These are phyloP conservation scores for Trichechus manatus DNA, from an alignment of 2,113 vertebrate genomes.

Conservation along the genomic window DNA sequence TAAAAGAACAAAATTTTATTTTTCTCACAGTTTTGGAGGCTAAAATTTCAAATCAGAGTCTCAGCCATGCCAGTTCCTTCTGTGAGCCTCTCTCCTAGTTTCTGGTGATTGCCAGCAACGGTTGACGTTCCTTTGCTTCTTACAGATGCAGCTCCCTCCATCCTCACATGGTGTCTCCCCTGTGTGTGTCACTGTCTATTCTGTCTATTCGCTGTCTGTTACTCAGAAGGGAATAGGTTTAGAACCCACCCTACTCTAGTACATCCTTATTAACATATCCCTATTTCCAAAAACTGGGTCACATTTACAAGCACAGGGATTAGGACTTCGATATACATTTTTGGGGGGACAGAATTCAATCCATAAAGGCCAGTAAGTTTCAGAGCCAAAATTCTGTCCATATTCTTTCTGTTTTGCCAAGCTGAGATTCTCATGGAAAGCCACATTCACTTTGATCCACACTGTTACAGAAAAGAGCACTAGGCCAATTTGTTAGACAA, in stretches of 20 bases:
- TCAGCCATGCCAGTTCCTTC: not conserved
- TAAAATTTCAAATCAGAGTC: not conserved
- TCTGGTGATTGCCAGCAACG: too few species aligned
- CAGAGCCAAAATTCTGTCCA: not conserved
- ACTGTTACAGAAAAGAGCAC: not conserved
- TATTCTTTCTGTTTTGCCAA: not conserved
- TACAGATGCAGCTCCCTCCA: not conserved
- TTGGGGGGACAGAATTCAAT: not conserved
- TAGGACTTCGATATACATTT: not conserved
- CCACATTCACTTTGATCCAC: not conserved
- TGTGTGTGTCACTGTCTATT: not conserved
- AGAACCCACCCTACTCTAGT: not conserved
- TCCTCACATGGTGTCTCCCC: not conserved
- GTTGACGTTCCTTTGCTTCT: not conserved
- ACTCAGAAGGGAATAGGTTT: not conserved
- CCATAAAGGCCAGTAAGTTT: not conserved
- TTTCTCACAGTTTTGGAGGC: not conserved
- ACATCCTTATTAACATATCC: too few species aligned
- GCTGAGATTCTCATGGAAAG: not conserved
- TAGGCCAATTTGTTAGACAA: not conserved
- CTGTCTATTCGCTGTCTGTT: too few species aligned
- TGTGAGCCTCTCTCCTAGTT: not conserved
- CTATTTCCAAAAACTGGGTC: not conserved
- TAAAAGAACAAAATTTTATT: not conserved
- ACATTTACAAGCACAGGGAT: not conserved